Conservation (phyloP, 1,140 invertebrate genomes). For the Conus ventricosus region DNA sequence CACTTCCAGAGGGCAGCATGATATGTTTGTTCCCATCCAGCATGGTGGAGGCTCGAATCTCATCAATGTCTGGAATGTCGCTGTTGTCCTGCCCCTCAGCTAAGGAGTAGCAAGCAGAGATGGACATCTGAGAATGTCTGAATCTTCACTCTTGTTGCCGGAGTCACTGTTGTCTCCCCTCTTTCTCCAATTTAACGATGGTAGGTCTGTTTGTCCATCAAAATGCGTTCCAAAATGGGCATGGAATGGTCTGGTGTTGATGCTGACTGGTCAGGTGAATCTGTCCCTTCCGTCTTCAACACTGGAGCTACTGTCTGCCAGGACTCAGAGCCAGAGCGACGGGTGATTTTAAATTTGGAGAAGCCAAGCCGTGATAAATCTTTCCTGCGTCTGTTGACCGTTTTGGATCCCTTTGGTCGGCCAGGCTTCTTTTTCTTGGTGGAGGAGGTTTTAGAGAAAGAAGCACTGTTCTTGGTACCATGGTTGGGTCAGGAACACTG, state of each 20-base stretch:
- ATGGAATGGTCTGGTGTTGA: constrained; percentile 9
- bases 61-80: constrained; percentile 37
- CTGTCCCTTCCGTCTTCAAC: constrained; percentile 15
- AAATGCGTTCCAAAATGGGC: constrained; percentile 23
- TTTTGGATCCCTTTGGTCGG: neutral
- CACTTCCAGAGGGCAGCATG: constrained; percentile 48
- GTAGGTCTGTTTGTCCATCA: constrained; percentile 4
- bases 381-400: constrained; percentile 1
- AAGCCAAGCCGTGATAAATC: constrained; percentile 23
- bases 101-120: constrained; percentile 40
- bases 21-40: constrained; percentile 57
- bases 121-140: constrained; percentile 31
- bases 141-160: neutral
- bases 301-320: constrained; percentile 11
- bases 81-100: constrained; percentile 34
- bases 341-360: constrained; percentile 39
- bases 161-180: constrained; percentile 20
- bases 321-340: constrained; percentile 3
- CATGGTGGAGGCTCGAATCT: constrained; percentile 50
- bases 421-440: neutral
- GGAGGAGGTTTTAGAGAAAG: neutral
- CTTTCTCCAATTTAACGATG: constrained; percentile 11
- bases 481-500: constrained; percentile 12
- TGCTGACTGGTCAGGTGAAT: neutral
- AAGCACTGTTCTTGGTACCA: neutral